These are phyloP conservation scores for Psilopsiagon aymara DNA, from an alignment of 2,113 vertebrate species.

Conservation along the genomic window DNA sequence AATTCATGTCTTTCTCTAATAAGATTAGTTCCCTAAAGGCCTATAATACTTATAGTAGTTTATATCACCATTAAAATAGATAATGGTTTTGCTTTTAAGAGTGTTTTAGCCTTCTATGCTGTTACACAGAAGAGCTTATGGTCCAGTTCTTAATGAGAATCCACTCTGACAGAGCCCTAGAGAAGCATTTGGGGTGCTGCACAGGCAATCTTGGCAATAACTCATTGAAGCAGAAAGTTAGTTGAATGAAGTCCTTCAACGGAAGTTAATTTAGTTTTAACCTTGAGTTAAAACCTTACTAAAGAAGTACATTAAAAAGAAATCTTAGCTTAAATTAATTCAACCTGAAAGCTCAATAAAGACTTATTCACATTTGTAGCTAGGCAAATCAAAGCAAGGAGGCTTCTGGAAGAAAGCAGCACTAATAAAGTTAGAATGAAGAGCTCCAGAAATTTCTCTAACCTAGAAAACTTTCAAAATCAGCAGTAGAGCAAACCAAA, in stretches of 20 bases:
- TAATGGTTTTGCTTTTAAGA: not conserved
- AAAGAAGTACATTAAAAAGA: conserved; percentile 38
- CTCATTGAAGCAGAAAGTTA: conserved; percentile 1
- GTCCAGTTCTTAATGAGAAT: not conserved
- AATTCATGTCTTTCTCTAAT: not conserved
- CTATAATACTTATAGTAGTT: not conserved
- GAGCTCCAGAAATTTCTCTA: not conserved
- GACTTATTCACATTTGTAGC: not conserved
- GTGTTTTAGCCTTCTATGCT: not conserved
- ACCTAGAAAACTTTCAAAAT: not conserved
- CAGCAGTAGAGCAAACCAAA: accelerated
- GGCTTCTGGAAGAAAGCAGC: not conserved
- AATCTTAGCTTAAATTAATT: conserved; percentile 51
- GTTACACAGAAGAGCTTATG: not conserved
- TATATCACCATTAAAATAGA: conserved; percentile 16
- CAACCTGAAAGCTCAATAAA: conserved; percentile 25
- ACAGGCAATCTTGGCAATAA: not conserved
- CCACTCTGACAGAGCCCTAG: not conserved
- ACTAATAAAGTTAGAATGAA: not conserved
- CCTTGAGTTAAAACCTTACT: conserved; percentile 25
- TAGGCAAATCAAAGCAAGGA: conserved; percentile 4
- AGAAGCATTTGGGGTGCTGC: not conserved
- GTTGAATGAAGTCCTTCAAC: not conserved
- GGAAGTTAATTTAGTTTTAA: conserved; percentile 44
- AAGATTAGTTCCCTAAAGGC: not conserved